Conservation (phyloP, 2,888 invertebrate species). For the Cosmia trapezina region DNA sequence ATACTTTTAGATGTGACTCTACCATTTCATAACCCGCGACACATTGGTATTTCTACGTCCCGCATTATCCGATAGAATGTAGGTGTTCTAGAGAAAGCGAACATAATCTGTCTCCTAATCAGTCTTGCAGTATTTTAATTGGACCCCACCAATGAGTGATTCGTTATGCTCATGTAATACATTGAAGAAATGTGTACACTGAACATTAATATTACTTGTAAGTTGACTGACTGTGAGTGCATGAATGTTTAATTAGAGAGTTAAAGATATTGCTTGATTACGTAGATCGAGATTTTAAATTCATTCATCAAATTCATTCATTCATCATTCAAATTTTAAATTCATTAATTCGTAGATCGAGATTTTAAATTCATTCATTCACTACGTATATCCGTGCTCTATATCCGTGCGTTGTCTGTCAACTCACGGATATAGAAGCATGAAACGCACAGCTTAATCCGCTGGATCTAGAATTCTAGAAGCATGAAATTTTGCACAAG, state of each 20-base stretch:
- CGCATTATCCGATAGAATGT: conserved; percentile 39
- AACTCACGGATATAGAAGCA: too few species aligned
- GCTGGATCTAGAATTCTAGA: background rate
- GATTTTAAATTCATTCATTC: background rate
- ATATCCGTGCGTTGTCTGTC: too few species aligned
- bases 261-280: background rate
- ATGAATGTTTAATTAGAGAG: conserved; percentile 12
- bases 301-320: background rate
- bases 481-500: background rate
- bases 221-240: conserved; percentile 11
- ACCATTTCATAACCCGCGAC: conserved; percentile 22
- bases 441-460: too few species aligned
- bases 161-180: conserved; percentile 43
- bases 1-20: background rate
- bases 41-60: conserved; percentile 11
- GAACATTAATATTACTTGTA: conserved; percentile 10
- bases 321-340: too few species aligned
- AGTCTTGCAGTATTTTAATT: conserved; percentile 59
- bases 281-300: background rate
- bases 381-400: too few species aligned
- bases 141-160: conserved; percentile 36
- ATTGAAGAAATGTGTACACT: conserved; percentile 22
- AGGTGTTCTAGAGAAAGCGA: conserved; percentile 49
- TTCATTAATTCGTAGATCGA: background rate
- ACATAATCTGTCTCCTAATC: conserved; percentile 56